Percentiles rank a stretch among this genome's conserved stretches.
Evolutionary conservation across 2,113 vertebrate species (phyloP).

Genomic region (Dromiciops gliroides): DNA sequence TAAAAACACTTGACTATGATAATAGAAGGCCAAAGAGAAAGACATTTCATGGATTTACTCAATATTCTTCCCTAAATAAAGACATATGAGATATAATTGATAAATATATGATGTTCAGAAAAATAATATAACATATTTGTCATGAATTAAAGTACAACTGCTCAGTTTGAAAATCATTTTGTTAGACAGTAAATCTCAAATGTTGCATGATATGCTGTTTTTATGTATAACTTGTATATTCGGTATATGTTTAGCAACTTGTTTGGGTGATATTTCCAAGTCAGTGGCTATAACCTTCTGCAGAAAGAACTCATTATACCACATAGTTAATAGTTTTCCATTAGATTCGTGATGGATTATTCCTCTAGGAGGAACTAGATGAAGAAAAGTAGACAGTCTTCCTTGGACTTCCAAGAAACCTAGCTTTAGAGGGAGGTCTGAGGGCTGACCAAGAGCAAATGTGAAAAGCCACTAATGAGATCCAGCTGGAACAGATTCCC

Average conservation of each 20-base stretch:
- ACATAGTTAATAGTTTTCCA: background rate
- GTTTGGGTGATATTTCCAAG: background rate
- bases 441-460: conserved; percentile 42
- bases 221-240: background rate
- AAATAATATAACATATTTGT: background rate
- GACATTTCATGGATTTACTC: conserved; percentile 4
- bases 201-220: background rate
- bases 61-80: background rate
- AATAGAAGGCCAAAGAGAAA: background rate
- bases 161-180: background rate
- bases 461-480: conserved; percentile 37
- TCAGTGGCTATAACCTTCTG: background rate
- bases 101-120: background rate
- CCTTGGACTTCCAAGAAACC: conserved; percentile 21
- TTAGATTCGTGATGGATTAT: background rate
- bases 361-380: background rate
- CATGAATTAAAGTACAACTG: background rate
- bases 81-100: background rate
- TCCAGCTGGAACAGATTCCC: conserved; percentile 49
- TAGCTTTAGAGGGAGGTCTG: conserved; percentile 31
- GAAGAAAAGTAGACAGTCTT: conserved; percentile 4
- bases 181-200: background rate
- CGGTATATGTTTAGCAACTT: background rate
- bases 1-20: background rate
- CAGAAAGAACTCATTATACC: background rate